Base-by-base conservation (phyloP, 2,797 vertebrate species). In the Heliangelus exortis region DNA sequence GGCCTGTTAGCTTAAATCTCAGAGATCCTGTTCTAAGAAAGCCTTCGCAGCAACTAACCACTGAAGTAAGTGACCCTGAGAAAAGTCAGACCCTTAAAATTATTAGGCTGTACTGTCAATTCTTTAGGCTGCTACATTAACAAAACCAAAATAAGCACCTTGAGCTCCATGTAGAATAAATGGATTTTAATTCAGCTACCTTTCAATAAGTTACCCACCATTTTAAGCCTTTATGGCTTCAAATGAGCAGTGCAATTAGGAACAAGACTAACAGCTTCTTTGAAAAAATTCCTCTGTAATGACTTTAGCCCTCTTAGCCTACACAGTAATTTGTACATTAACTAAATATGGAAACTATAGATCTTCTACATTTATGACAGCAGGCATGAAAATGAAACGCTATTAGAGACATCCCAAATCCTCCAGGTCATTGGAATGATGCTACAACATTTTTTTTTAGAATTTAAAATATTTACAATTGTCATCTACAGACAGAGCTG, bases 161-260 rank as follows among this genome's bases (percentile, higher is more conserved):
- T 78, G 66, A 93, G 73, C 39, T 88, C 45, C 58, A 90, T 59
- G n/a, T 77, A 71, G 63, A 93, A 90, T 57, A 76, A 86, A 88
- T 51, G 50, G 45, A 41, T 88, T 88, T 92, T 89, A 84, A 93
- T 11, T 81, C 82, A 88, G 62, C 53, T 88, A 51, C 63, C 59
- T 86, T 87, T 89, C 87, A 82, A 3, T 43, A 75, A 90, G 72
- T 82, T 80, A 89, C 34, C 19, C 34, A 61, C 53, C 45, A 61
- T 78, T 74, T 51, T 28, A 90, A 86, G 66, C 69, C 82, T 76
- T 91, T 85, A 87, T 57, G 62, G 50, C 76, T 95, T 94, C 45
- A 92, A 88, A 90, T 89, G 57, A 93, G 77, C 83, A 84, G 45
- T 65, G 77, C 67, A 92, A 96, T 84, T 91, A 94, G 53, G 62